phyloP scores from a whole-genome alignment of 2,888 invertebrate genomes.

The Hyppa rectilinea region DNA sequence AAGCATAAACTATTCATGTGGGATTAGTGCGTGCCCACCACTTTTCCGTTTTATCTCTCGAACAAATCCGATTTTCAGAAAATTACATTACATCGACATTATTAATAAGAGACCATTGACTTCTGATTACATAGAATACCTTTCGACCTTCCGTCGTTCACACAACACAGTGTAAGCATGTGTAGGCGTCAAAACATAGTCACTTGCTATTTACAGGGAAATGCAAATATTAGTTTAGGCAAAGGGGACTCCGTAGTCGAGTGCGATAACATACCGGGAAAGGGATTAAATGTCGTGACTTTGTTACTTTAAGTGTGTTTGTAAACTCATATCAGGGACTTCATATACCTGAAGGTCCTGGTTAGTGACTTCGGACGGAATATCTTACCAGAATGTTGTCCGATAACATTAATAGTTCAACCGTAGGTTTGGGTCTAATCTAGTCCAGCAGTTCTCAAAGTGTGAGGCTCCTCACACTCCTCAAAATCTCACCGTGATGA shows the following conservation, averaged over 20 bases:
- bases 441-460: no score
- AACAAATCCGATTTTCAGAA: conserved; percentile 18
- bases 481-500: no score
- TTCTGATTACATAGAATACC: conserved; percentile 67
- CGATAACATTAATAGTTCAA: conserved; percentile 25
- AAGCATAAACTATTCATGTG: conserved; percentile 11
- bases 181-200: conserved; percentile 72
- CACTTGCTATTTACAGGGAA: conserved; percentile 76
- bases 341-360: conserved; percentile 52
- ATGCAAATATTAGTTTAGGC: conserved; percentile 80
- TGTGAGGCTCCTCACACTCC: no score
- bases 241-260: conserved; percentile 73
- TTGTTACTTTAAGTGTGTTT: conserved; percentile 65
- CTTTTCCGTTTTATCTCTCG: conserved; percentile 17
- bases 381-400: conserved; percentile 45
- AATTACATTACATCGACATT: conserved; percentile 34
- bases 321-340: conserved; percentile 60
- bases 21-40: conserved; percentile 9
- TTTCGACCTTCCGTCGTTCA: conserved; percentile 66
- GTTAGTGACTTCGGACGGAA: conserved; percentile 42
- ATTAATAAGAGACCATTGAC: conserved; percentile 48
- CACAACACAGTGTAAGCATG: conserved; percentile 51
- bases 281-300: conserved; percentile 73
- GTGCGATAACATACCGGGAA: conserved; percentile 73
- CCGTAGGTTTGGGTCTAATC: background rate